phyloP scores from a whole-genome alignment of 2,888 invertebrate species.

The Syrista parreyssii region DNA sequence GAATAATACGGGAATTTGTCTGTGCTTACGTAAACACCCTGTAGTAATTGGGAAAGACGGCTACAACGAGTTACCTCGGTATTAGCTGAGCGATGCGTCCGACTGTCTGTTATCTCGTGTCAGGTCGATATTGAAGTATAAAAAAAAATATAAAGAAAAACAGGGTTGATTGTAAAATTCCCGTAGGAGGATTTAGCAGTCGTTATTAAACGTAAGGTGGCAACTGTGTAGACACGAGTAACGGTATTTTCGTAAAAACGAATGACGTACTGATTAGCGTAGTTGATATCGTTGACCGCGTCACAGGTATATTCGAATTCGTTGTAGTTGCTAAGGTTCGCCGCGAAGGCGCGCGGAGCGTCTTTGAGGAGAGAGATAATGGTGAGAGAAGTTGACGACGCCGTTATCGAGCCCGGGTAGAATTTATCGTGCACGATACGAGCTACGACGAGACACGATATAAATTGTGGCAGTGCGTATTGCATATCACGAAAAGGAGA shows the following conservation, averaged over 20 bases:
- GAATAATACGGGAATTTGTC: no score
- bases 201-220: neutral
- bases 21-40: neutral
- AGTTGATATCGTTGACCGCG: neutral
- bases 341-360: no score
- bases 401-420: no score
- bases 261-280: neutral
- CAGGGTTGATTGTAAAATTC: no score
- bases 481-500: slow-evolving; percentile 2
- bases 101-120: neutral
- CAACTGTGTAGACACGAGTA: neutral
- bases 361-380: neutral
- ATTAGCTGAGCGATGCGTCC: neutral
- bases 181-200: neutral
- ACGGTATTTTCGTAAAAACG: neutral
- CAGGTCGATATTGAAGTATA: neutral
- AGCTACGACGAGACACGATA: no score
- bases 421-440: no score
- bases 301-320: neutral
- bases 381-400: no score
- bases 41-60: neutral
- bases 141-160: no score
- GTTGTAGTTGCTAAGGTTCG: no score
- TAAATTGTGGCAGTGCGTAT: neutral
- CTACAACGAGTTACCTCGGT: neutral